These are phyloP conservation scores for Columbina picui DNA, from an alignment of 2,113 vertebrate species.

Conservation along the genomic window DNA sequence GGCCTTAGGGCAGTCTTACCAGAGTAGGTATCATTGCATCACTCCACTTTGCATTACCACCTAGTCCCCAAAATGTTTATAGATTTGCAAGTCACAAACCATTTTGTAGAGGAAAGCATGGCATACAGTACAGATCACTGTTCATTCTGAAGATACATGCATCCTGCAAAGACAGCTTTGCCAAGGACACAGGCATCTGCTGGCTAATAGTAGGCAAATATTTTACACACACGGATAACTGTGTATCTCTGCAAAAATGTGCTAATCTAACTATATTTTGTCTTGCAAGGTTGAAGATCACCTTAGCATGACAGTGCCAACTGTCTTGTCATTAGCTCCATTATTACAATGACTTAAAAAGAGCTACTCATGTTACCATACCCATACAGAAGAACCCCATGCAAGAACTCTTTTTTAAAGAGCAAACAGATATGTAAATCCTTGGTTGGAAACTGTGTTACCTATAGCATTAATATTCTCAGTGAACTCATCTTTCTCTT, in stretches of 20 bases:
- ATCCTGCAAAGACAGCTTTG: background rate
- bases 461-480: background rate
- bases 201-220: constrained; percentile 1
- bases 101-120: background rate
- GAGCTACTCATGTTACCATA: background rate
- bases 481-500: background rate
- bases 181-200: constrained; percentile 47
- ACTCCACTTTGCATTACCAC: background rate
- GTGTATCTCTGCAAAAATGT: background rate
- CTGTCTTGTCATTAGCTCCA: constrained; percentile 30
- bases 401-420: background rate
- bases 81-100: background rate
- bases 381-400: background rate
- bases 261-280: background rate
- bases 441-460: background rate
- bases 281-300: constrained; percentile 17
- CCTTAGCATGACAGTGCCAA: background rate
- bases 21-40: background rate
- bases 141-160: background rate
- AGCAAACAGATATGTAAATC: background rate
- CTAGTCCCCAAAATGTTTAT: background rate
- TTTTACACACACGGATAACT: constrained; percentile 14
- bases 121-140: background rate
- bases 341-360: background rate
- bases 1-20: background rate